Conservation (phyloP, 2,888 invertebrate species). For the Callinectes sapidus region DNA sequence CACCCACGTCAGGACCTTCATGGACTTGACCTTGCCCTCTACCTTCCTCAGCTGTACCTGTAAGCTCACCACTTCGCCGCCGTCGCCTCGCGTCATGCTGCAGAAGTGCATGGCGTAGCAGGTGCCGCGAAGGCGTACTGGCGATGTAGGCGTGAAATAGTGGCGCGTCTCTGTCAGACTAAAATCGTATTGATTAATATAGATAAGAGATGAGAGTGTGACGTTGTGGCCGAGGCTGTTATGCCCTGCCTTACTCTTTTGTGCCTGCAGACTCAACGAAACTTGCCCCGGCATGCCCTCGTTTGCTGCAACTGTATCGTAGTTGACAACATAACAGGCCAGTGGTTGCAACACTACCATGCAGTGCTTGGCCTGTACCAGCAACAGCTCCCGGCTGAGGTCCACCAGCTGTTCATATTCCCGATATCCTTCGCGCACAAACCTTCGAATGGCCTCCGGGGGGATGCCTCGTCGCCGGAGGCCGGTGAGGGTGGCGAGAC, state of each 20-base stretch:
- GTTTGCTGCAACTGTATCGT: neutral
- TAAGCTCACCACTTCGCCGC: conserved; percentile 24
- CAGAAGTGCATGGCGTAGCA: conserved; percentile 2
- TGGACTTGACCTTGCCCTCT: neutral
- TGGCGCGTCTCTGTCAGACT: neutral
- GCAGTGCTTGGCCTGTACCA: neutral
- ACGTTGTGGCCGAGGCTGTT: neutral
- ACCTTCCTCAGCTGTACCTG: neutral
- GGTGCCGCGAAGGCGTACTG: conserved; percentile 28
- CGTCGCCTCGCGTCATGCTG: neutral
- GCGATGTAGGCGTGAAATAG: conserved; percentile 40
- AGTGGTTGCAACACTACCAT: conserved; percentile 58
- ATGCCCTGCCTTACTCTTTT: neutral
- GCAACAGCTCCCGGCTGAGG: conserved; percentile 47
- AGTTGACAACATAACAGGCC: conserved; percentile 56
- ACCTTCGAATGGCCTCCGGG: conserved; percentile 41
- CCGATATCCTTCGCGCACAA: conserved; percentile 34
- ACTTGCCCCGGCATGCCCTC: neutral
- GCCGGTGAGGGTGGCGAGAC: conserved; percentile 63
- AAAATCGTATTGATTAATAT: conserved; percentile 64
- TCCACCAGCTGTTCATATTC: conserved; percentile 48
- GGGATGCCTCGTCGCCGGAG: conserved; percentile 61
- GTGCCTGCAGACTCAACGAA: neutral
- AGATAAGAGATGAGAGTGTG: conserved; percentile 29
- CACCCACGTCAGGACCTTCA: conserved; percentile 64